Evolutionary conservation across 1,140 invertebrate species (phyloP), one percentile per base, ranked within the genome.

Genomic region (Nomia melanderi): DNA sequence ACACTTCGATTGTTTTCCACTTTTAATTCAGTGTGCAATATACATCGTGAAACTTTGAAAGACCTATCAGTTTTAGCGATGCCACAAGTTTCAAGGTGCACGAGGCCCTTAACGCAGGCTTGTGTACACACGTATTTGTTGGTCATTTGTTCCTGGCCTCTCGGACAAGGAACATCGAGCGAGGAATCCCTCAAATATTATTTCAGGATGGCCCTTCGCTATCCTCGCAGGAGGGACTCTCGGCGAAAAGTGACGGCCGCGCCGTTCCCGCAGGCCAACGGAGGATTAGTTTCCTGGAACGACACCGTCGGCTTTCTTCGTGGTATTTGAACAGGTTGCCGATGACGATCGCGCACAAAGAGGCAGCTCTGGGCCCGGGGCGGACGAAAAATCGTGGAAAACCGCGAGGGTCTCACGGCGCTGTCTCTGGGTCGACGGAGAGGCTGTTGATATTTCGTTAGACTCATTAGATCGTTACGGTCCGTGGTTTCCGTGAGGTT

Each of bases 121-220:
- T 53, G 50, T 79, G 54, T 79, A 79, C 73, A 79, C 79, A 81
- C n/a, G n/a, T 85, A 85, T 85, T 85, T 85, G 83, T 85, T 78
- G 72, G 64, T 84, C 83, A 85, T 85, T 85, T 85, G 83, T 85
- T 85, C 79, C 29, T 44, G 53, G 33, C 47, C 20, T 8, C 17
- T n/a, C 47, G 41, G 29, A 20, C 56, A 20, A 9, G 33, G 23
- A 44, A 66, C 60, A 25, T 33, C 23, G 54, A 53, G 11, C 73
- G 60, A 71, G 60, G 74, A 65, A 84, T 76, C n/a, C 23, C 27
- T 84, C 83, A 85, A 85, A 85, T 85, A 85, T 85, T 85, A 85
- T 85, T 85, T 85, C 83, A 85, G 83, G 75, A 84, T 57, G 71
- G 33, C 5, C 59, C 62, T 14, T 65, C 74, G n/a, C 74, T 41